These are phyloP conservation scores for Holothuria scabra DNA, from an alignment of 53 echinoderm and acorn worm species.

Conservation along the genomic window DNA sequence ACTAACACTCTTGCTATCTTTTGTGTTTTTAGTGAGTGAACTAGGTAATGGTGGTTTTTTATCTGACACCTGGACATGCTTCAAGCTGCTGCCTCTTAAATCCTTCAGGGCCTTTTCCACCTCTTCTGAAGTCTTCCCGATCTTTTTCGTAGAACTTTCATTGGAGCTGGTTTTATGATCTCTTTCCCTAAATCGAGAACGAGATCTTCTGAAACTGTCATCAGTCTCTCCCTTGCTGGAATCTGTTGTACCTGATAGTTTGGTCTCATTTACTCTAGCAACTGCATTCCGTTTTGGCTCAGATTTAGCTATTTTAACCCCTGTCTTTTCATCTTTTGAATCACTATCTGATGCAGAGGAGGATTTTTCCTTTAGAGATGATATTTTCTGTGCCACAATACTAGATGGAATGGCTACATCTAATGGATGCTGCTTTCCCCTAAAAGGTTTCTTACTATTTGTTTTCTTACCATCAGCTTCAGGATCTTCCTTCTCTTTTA, in stretches of 20 bases:
- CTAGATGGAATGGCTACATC: constrained; percentile 38
- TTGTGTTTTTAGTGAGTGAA: not conserved
- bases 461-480: no score
- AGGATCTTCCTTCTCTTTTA: no score
- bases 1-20: not conserved
- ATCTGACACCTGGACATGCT: not conserved
- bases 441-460: not conserved
- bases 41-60: not conserved
- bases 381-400: constrained; percentile 44
- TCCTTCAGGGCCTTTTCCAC: not conserved
- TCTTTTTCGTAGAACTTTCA: constrained; percentile 4
- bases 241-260: not conserved
- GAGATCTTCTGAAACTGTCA: constrained; percentile 2
- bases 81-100: not conserved
- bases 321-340: constrained; percentile 26
- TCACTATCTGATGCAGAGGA: constrained; percentile 37
- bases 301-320: not conserved
- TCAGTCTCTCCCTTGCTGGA: not conserved
- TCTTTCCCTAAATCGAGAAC: constrained; percentile 13
- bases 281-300: constrained; percentile 19
- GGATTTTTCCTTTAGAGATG: constrained; percentile 9
- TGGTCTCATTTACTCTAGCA: not conserved
- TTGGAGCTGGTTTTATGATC: constrained; percentile 7
- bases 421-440: constrained; percentile 32
- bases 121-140: not conserved